Evolutionary conservation across 2,888 invertebrate species (phyloP).

Genomic region (Sinodicranocentrus sp.): DNA sequence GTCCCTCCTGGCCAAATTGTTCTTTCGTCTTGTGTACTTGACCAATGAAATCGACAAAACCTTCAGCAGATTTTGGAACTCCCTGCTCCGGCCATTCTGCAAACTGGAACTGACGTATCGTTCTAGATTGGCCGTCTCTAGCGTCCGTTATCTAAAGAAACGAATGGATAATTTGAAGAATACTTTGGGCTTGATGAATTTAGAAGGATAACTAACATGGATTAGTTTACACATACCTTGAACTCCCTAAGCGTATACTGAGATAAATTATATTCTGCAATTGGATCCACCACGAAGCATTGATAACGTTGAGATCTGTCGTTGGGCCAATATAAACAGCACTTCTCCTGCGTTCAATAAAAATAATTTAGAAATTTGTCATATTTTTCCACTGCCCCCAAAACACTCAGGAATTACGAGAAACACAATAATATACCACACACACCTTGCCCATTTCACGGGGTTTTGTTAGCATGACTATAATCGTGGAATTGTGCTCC

Average conservation of each 20-base stretch:
- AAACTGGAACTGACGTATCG: conserved; percentile 97
- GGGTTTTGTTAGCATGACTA: conserved; percentile 98
- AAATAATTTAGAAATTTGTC: too few relatives aligned
- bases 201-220: background rate
- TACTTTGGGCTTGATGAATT: too few relatives aligned
- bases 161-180: too few relatives aligned
- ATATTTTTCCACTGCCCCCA: too few relatives aligned
- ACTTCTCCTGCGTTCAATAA: conserved; percentile 92
- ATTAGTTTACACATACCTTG: conserved; percentile 82
- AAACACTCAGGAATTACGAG: background rate
- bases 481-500: conserved; percentile 99
- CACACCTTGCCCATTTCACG: conserved; percentile 98
- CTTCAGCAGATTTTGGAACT: conserved; percentile 98
- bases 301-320: conserved; percentile 98
- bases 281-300: conserved; percentile 99
- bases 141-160: conserved; percentile 94
- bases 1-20: conserved; percentile 99
- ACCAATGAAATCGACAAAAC: conserved; percentile 99
- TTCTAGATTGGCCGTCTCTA: conserved; percentile 96
- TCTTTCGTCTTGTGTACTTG: conserved; percentile 99
- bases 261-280: conserved; percentile 99
- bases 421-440: conserved; percentile 69
- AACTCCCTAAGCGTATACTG: conserved; percentile 99
- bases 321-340: conserved; percentile 99
- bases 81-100: conserved; percentile 97